These are phyloP conservation scores for Diprion similis DNA, from an alignment of 1,140 invertebrate species.

Conservation along the genomic window DNA sequence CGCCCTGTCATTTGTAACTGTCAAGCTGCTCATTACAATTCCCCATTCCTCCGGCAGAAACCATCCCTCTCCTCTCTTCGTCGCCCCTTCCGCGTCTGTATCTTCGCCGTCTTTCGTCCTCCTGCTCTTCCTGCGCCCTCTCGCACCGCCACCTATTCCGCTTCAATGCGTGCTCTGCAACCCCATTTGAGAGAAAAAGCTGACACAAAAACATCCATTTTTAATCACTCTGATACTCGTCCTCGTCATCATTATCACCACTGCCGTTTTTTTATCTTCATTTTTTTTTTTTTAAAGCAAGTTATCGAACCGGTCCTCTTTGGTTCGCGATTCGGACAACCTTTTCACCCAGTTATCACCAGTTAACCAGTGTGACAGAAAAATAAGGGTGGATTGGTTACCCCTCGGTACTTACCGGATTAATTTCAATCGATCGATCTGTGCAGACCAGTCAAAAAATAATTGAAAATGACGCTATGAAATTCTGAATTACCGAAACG, in stretches of 20 bases:
- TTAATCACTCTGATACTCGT: constrained; percentile 30
- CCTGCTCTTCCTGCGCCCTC: constrained; percentile 16
- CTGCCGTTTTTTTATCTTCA: too few species aligned
- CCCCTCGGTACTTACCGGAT: too few species aligned
- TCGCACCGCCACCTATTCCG: constrained; percentile 26
- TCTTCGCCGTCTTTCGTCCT: constrained; percentile 20
- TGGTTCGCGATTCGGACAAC: too few species aligned
- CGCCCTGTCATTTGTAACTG: constrained; percentile 65
- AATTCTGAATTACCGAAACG: too few species aligned
- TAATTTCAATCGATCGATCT: too few species aligned
- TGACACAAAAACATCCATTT: constrained; percentile 45
- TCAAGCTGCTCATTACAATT: constrained; percentile 64
- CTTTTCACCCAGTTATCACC: too few species aligned
- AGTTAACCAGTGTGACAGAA: too few species aligned
- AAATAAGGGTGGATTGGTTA: too few species aligned
- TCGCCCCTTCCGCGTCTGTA: constrained; percentile 24
- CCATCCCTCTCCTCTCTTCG: constrained; percentile 29
- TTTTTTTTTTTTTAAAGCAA: not conserved
- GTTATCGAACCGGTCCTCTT: not conserved
- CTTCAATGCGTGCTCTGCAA: constrained; percentile 31
- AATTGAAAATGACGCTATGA: too few species aligned
- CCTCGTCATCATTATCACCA: too few species aligned
- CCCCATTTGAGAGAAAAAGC: constrained; percentile 24
- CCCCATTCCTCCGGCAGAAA: constrained; percentile 56
- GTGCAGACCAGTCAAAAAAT: too few species aligned